Evolutionary conservation across 2,888 invertebrate species (phyloP), one percentile per base, ranked within the genome.

Genomic region (Vannuccia rotundouncinata): DNA sequence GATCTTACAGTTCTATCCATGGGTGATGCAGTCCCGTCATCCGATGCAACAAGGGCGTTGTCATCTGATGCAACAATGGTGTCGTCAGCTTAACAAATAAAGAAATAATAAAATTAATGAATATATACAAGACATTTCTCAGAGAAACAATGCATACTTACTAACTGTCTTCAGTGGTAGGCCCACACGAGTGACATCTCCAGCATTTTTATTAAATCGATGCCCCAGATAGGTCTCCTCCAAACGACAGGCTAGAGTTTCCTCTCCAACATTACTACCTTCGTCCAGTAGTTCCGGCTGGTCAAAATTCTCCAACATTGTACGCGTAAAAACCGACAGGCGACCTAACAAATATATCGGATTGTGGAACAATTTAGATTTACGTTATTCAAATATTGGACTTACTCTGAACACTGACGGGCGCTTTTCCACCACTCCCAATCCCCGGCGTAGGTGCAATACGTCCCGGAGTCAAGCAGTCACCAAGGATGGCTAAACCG

Each of bases 171-270:
- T n/a, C n/a, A n/a, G n/a, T n/a, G 66, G 66, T 5, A 5, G 2
- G 5, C 17, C 66, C 2, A 66, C 10, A 5, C 66, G 66, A n/a
- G 66, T 77, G 31, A 77, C 45, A 22, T 77, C 45, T n/a, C n/a
- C n/a, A 5, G 10, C 29, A 30, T 29, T 31, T 29, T 30, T 77
- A 27, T 30, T 77, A 2, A 30, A n/a, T 22, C 77, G 77, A 31
- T 45, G 29, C 0, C 77, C 31, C 17, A 77, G 77, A 77, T 77
- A 77, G 25, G 77, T 77, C 27, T 29, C 77, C 31, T 77, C 45
- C 31, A 77, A 5, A 17, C 10, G 10, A 22, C 25, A 22, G 5
- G 66, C 66, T 2, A 66, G 66, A 5, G 22, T 5, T 2, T 66
- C 66, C 66, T 66, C 66, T 22, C 10, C 22, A 17, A 66, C 66